A percentile compares a stretch with the other conserved stretches of the same genome.
These are phyloP conservation scores for Sterrhoptilus dennistouni DNA, from an alignment of 2,113 vertebrate species.

Conservation along the genomic window DNA sequence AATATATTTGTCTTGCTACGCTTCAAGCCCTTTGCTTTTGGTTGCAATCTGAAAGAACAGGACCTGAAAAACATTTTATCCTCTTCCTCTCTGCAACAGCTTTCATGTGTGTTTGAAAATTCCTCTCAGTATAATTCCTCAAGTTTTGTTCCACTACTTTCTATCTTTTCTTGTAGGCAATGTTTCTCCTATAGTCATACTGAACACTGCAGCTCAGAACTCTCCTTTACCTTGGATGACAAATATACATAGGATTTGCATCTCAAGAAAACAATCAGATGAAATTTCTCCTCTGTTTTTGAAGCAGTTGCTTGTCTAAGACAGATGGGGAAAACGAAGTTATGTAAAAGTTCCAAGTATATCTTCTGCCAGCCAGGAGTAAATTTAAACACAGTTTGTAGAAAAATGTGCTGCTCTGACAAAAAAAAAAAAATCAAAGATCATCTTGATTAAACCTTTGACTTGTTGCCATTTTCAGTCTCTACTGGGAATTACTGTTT, in stretches of 20 bases:
- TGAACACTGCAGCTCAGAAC: neutral
- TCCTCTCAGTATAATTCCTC: neutral
- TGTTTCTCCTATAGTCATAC: neutral
- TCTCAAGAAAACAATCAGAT: neutral
- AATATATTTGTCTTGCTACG: neutral
- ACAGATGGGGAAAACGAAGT: neutral
- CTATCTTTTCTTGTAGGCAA: neutral
- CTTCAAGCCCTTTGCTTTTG: neutral
- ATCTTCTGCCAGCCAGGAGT: neutral
- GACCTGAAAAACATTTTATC: neutral
- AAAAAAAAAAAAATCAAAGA: neutral
- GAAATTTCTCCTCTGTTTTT: neutral
- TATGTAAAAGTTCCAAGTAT: neutral
- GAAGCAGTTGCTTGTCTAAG: neutral
- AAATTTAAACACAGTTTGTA: neutral
- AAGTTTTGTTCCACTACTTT: neutral
- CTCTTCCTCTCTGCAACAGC: neutral
- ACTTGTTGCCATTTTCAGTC: neutral
- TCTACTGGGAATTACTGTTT: neutral
- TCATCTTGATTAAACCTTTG: neutral
- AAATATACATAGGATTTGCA: neutral
- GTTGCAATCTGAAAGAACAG: neutral
- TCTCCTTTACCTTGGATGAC: neutral
- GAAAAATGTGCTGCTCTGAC: neutral
- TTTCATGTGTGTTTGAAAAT: neutral